Percentiles rank a stretch among this genome's conserved stretches.
Evolutionary conservation across 1,140 invertebrate genomes (phyloP).

Genomic region (Musca vetustissima): DNA sequence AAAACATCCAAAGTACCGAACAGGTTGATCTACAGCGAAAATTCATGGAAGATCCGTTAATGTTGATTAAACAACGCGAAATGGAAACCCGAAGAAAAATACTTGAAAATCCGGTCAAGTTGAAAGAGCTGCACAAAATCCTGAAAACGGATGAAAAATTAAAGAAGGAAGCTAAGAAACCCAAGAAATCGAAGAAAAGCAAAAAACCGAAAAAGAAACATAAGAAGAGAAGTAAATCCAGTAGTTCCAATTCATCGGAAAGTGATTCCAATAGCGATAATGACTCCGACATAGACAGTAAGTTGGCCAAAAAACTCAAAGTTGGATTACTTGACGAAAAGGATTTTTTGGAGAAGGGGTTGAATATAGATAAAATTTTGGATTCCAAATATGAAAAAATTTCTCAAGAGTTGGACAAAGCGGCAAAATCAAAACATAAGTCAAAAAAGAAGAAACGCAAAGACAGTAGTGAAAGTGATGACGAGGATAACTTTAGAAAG

Average conservation of each 20-base stretch:
- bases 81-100: slow-evolving; percentile 78
- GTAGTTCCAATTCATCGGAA: not conserved
- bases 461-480: not conserved
- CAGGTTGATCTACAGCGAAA: slow-evolving; percentile 82
- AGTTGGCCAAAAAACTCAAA: slow-evolving; percentile 57
- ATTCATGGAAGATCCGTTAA: slow-evolving; percentile 86
- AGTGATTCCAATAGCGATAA: slow-evolving; percentile 51
- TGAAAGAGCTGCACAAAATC: slow-evolving; percentile 79
- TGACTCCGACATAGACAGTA: slow-evolving; percentile 58
- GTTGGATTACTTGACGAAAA: slow-evolving; percentile 18
- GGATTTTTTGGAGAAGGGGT: slow-evolving; percentile 12
- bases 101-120: slow-evolving; percentile 86
- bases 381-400: slow-evolving; percentile 47
- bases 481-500: too few relatives aligned
- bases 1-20: slow-evolving; percentile 52
- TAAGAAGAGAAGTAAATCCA: slow-evolving; percentile 34
- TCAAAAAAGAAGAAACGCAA: slow-evolving; percentile 27
- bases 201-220: slow-evolving; percentile 54
- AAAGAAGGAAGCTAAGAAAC: slow-evolving; percentile 59
- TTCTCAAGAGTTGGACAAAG: slow-evolving; percentile 52
- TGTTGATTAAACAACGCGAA: slow-evolving; percentile 82
- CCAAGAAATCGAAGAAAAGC: slow-evolving; percentile 61
- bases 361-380: slow-evolving; percentile 42
- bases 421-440: slow-evolving; percentile 19
- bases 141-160: slow-evolving; percentile 64